Conservation (phyloP, 2,113 vertebrate genomes). For the Antechinus flavipes region DNA sequence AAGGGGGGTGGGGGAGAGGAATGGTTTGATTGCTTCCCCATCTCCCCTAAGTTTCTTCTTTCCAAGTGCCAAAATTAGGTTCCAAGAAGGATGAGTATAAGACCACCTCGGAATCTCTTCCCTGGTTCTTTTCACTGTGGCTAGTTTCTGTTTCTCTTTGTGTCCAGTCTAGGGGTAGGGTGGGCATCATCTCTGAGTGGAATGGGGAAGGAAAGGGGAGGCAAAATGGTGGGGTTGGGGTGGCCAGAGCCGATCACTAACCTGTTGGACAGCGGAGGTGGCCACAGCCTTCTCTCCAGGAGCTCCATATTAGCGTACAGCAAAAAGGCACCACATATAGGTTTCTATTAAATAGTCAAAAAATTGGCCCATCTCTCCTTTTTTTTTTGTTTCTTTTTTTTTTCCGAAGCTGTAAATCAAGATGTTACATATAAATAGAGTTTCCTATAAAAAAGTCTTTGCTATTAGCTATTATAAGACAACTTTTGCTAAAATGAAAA, state of each 20-base stretch:
- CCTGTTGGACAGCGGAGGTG: not conserved
- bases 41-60: not conserved
- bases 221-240: not conserved
- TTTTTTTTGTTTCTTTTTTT: conserved; percentile 80
- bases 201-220: not conserved
- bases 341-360: conserved; percentile 99
- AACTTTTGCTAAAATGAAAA: conserved; percentile 99
- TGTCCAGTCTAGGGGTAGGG: not conserved
- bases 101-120: not conserved
- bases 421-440: conserved; percentile 99
- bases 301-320: conserved; percentile 92
- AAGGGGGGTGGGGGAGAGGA: too few relatives aligned
- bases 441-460: conserved; percentile 99
- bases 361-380: conserved; percentile 97
- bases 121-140: not conserved
- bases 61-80: not conserved
- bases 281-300: conserved; percentile 71
- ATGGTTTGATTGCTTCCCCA: not conserved
- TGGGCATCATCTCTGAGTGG: not conserved
- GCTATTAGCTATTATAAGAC: conserved; percentile 98
- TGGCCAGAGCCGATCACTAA: not conserved
- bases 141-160: not conserved
- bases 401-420: conserved; percentile 97
- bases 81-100: not conserved
- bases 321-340: conserved; percentile 99